Evolutionary conservation across 2,113 vertebrate genomes (phyloP).

Genomic region (Struthidea cinerea): DNA sequence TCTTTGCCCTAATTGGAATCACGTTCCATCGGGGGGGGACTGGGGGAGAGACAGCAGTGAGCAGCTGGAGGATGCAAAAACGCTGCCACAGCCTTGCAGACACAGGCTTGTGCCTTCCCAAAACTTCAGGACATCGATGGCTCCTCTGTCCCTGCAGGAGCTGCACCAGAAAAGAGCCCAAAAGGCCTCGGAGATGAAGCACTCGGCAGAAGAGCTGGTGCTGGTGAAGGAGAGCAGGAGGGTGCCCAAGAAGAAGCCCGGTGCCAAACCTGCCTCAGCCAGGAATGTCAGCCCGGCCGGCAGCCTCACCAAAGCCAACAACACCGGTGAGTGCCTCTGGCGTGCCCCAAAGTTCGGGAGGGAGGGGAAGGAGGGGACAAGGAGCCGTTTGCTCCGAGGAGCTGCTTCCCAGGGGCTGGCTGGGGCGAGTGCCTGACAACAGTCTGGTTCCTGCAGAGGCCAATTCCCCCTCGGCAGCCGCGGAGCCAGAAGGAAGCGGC

Average conservation of each 20-base stretch:
- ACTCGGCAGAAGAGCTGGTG: constrained; percentile 52
- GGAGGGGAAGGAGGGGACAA: neutral
- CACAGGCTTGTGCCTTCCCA: neutral
- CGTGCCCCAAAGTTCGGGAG: rapidly evolving
- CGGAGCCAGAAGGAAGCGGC: constrained; percentile 31
- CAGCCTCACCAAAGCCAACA: constrained; percentile 76
- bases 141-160: constrained; percentile 68
- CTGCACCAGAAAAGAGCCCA: constrained; percentile 86
- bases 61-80: neutral
- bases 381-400: neutral
- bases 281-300: neutral
- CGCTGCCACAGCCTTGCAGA: neutral
- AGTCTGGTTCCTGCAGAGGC: constrained; percentile 63
- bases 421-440: neutral
- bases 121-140: neutral
- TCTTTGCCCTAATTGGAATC: neutral
- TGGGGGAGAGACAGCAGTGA: neutral
- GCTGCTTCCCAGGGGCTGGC: neutral
- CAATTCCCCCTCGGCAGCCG: neutral
- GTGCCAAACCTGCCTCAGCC: constrained; percentile 18
- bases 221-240: constrained; percentile 51
- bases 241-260: constrained; percentile 55
- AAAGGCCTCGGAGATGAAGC: constrained; percentile 55
- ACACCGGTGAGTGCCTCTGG: constrained; percentile 67
- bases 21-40: rapidly evolving